These are phyloP conservation scores for Callionymus lyra DNA, from an alignment of 2,113 vertebrate genomes.

Conservation along the genomic window DNA sequence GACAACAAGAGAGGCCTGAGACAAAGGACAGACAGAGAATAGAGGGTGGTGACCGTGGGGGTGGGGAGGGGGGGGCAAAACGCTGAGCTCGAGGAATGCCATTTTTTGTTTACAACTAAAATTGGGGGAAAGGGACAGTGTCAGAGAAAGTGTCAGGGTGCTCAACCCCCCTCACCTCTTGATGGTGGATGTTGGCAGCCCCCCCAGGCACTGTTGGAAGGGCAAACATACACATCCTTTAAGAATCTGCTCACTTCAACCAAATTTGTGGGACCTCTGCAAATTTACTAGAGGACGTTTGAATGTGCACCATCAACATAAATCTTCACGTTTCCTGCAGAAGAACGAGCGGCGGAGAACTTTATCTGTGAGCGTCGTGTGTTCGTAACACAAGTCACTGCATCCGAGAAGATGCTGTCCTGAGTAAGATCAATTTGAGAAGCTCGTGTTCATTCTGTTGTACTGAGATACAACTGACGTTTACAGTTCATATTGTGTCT, in stretches of 20 bases:
- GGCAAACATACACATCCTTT: constrained; percentile 44
- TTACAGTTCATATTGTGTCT: too few relatives aligned
- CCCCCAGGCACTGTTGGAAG: constrained; percentile 34
- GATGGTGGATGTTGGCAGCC: constrained; percentile 16
- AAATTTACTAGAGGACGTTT: constrained; percentile 21
- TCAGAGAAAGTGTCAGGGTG: constrained; percentile 43
- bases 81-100: constrained; percentile 55
- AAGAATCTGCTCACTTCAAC: constrained; percentile 36
- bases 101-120: constrained; percentile 49
- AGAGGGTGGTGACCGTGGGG: neutral
- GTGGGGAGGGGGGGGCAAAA: constrained; percentile 16
- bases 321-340: constrained; percentile 17
- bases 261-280: constrained; percentile 25
- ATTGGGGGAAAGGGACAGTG: constrained; percentile 32
- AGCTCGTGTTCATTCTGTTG: too few relatives aligned
- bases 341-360: neutral
- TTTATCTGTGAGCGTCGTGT: neutral
- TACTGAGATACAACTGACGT: too few relatives aligned
- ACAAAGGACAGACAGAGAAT: constrained; percentile 38
- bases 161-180: constrained; percentile 13
- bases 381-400: neutral
- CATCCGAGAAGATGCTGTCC: too few relatives aligned
- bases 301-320: constrained; percentile 40
- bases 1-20: constrained; percentile 8
- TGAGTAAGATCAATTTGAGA: too few relatives aligned